Percentiles rank a stretch among this genome's conserved stretches.
Conservation (phyloP, 2,797 vertebrate genomes). For the Tokudaia tokunoshimensis region DNA sequence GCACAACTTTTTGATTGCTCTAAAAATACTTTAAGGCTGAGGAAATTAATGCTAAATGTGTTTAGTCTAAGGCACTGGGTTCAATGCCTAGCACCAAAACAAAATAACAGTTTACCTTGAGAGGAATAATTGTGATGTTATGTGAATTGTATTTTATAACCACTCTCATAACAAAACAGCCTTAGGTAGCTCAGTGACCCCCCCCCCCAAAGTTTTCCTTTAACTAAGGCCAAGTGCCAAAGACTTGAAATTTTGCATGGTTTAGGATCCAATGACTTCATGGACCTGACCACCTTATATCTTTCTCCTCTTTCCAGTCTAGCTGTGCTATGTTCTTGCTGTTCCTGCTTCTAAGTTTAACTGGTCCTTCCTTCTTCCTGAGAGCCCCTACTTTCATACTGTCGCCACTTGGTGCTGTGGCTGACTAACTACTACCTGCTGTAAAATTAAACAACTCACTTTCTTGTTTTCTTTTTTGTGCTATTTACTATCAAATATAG, state of each 20-base stretch:
- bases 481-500: background rate
- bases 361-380: background rate
- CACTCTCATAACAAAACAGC: background rate
- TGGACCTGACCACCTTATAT: background rate
- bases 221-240: conserved; percentile 18
- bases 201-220: background rate
- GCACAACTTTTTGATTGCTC: background rate
- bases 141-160: background rate
- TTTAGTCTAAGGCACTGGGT: background rate
- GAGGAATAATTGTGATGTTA: background rate
- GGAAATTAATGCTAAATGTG: background rate
- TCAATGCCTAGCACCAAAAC: background rate
- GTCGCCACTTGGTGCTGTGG: background rate
- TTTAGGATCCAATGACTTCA: background rate
- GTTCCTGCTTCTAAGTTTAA: background rate
- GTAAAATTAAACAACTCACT: background rate
- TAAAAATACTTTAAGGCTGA: background rate
- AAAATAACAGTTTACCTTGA: background rate
- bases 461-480: background rate
- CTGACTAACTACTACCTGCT: background rate
- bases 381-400: background rate
- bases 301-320: background rate
- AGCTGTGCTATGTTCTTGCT: background rate
- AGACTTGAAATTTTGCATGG: background rate
- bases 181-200: background rate